Conservation (phyloP, 2,797 vertebrate species). For the Alauda arvensis region DNA sequence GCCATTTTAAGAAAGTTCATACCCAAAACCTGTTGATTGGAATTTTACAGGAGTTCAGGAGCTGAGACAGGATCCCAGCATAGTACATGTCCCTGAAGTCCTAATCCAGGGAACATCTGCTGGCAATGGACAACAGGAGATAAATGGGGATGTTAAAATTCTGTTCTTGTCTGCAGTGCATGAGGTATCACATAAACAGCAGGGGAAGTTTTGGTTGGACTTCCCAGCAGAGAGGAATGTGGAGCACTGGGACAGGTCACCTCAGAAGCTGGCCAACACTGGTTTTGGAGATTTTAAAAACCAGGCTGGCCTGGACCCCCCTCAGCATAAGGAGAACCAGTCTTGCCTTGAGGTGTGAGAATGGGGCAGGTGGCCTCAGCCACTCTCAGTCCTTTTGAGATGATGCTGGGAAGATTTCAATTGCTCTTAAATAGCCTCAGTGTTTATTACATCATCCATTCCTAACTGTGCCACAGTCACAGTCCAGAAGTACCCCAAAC, state of each 20-base stretch:
- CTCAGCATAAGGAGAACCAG: background rate
- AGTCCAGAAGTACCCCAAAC: background rate
- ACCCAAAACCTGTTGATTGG: background rate
- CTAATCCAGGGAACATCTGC: background rate
- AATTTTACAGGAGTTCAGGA: background rate
- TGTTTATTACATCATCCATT: background rate
- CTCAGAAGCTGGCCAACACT: background rate
- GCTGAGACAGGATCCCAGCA: background rate
- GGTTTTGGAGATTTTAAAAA: background rate
- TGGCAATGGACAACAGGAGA: background rate
- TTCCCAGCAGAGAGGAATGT: background rate
- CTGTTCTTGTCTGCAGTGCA: background rate
- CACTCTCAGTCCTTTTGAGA: background rate
- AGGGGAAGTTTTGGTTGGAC: background rate
- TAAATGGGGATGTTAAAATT: background rate
- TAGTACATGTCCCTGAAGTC: background rate
- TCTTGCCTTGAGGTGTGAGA: background rate
- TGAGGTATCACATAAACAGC: background rate
- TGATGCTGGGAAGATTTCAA: background rate
- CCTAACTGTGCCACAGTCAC: background rate
- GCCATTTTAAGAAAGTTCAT: background rate
- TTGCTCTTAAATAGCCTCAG: background rate
- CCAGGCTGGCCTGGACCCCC: background rate
- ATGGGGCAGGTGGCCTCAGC: background rate
- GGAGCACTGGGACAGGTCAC: background rate